Evolutionary conservation across 2,113 vertebrate species (phyloP).

Genomic region (Amblyopsis rosae): DNA sequence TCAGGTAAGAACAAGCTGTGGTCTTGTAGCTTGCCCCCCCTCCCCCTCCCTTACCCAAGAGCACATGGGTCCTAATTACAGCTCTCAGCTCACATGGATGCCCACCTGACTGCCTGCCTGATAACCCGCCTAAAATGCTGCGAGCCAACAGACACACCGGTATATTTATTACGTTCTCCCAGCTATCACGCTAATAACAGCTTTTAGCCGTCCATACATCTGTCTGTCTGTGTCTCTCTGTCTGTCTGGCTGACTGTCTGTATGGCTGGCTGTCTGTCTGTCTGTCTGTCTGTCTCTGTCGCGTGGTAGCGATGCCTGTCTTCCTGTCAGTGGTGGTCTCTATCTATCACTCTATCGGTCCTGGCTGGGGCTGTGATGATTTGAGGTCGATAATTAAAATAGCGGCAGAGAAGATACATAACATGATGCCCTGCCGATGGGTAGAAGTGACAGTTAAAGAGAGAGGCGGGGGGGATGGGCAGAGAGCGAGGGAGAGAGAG

Average conservation of each 20-base stretch:
- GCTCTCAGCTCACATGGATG: constrained; percentile 25
- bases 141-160: constrained; percentile 6
- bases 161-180: constrained; percentile 24
- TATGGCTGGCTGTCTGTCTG: not conserved
- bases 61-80: constrained; percentile 51
- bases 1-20: constrained; percentile 61
- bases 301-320: too few relatives aligned
- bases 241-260: constrained; percentile 16
- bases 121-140: constrained; percentile 13
- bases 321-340: not conserved
- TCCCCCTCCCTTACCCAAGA: constrained; percentile 44
- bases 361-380: not conserved
- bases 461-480: too few relatives aligned
- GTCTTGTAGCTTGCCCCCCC: constrained; percentile 47
- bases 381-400: too few relatives aligned
- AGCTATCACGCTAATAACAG: constrained; percentile 31
- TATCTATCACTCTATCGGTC: not conserved
- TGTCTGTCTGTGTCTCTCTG: constrained; percentile 18
- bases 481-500: not conserved
- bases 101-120: not conserved
- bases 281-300: not conserved
- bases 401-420: not conserved
- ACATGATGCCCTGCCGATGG: not conserved
- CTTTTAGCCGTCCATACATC: constrained; percentile 13
- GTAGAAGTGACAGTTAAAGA: not conserved